Percentiles rank a stretch among this genome's conserved stretches.
These are phyloP conservation scores for Sialis fuliginosa DNA, from an alignment of 2,888 invertebrate genomes.

Conservation along the genomic window DNA sequence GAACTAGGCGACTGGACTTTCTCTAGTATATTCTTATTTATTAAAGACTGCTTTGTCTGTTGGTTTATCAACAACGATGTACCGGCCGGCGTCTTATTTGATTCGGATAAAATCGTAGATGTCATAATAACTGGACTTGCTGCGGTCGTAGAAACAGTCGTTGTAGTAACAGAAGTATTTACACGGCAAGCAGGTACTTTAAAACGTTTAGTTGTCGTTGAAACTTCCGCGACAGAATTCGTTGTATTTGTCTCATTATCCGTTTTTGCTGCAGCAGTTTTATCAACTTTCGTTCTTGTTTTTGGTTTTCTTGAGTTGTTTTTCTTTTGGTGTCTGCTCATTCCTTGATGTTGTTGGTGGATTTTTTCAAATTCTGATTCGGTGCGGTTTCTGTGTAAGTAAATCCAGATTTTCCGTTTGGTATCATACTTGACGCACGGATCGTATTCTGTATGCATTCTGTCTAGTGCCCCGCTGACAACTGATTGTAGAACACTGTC, in stretches of 20 bases:
- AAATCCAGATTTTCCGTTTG: constrained; percentile 88
- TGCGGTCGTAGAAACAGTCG: constrained; percentile 7
- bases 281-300: constrained; percentile 24
- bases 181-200: constrained; percentile 8
- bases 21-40: not conserved
- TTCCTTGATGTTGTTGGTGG: constrained; percentile 46
- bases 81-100: constrained; percentile 22
- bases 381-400: constrained; percentile 59
- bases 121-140: constrained; percentile 9
- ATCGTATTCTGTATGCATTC: constrained; percentile 78
- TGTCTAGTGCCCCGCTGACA: constrained; percentile 77
- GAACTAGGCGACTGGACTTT: not conserved
- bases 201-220: constrained; percentile 5
- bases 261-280: constrained; percentile 8
- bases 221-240: constrained; percentile 5
- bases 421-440: constrained; percentile 90
- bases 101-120: constrained; percentile 19
- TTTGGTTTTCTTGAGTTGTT: constrained; percentile 18
- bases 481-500: constrained; percentile 62
- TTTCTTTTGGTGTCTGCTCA: constrained; percentile 35
- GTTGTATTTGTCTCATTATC: constrained; percentile 19
- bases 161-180: constrained; percentile 4
- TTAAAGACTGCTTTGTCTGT: not conserved
- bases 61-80: constrained; percentile 24
- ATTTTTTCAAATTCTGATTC: constrained; percentile 44